These are phyloP conservation scores for Nothoprocta perdicaria DNA, from an alignment of 2,113 vertebrate species.

Conservation along the genomic window DNA sequence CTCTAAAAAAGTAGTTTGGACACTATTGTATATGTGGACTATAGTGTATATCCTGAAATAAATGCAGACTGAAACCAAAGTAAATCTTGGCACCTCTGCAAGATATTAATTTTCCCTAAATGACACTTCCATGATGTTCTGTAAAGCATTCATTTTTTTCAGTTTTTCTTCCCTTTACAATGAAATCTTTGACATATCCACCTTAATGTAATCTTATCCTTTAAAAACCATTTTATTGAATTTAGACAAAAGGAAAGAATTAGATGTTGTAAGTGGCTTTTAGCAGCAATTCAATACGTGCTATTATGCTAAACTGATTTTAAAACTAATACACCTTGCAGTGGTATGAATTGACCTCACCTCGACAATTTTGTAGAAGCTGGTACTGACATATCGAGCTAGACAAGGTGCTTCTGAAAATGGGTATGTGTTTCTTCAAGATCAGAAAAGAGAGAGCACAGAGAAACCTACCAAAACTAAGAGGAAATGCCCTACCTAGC, in stretches of 20 bases:
- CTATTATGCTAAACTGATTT: not conserved
- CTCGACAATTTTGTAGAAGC: constrained; percentile 1
- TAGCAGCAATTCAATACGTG: not conserved
- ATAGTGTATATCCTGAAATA: not conserved
- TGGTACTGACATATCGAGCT: constrained; percentile 5
- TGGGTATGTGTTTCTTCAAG: not conserved
- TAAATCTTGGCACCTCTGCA: not conserved
- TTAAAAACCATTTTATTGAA: not conserved
- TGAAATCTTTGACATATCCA: not conserved
- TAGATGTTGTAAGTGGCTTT: not conserved
- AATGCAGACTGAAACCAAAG: constrained; percentile 2
- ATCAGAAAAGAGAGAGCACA: not conserved
- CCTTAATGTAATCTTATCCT: not conserved
- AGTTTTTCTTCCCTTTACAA: not conserved
- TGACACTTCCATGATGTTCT: not conserved
- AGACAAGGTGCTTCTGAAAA: constrained; percentile 41
- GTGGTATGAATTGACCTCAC: not conserved
- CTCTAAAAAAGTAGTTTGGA: not conserved
- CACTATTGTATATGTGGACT: not conserved
- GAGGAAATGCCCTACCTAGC: not conserved
- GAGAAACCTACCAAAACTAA: not conserved
- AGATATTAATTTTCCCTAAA: not conserved
- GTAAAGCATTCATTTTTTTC: not conserved
- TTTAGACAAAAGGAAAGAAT: not conserved
- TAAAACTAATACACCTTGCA: not conserved